Base-by-base conservation (phyloP, 1,140 invertebrate species). In the Drosophila takahashii region DNA sequence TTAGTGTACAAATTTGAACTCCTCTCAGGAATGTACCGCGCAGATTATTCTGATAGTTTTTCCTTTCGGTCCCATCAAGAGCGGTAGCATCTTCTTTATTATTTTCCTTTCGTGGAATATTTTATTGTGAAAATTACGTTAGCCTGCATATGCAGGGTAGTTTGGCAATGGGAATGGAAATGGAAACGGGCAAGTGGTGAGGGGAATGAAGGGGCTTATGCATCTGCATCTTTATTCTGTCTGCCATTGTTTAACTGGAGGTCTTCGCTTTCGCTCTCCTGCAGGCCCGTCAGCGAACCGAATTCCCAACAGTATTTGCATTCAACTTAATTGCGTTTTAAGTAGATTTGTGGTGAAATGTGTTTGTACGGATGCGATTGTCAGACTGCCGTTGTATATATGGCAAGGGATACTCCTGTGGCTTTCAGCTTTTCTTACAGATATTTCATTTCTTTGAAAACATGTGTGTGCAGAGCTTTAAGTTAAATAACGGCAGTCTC, bases 241-340 rank as follows among this genome's bases (percentile, higher is more conserved):
- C 51, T 72, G 45, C 39, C 70, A 81, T 87, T 86, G 81, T 86
- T 81, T 87, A 72, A 78, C 41, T 67, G 83, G 51, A 64, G 64
- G 78, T 56, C 36, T 29, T 58, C 45, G 52, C 36, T 32, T 54
- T 32, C 36, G 16, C 70, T 42, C 50, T 59, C 51, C 56, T 64
- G 60, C 29, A 47, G 47, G 54, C 77, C 62, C 42, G 48, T 56
- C 74, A 56, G 39, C 51, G 65, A 44, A 56, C 27, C 53, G 52
- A 64, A 52, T 75, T 62, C 58, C 67, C 72, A 74, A 50, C 72
- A 62, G 62, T 77, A 87, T 87, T 87, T 89, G 84, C 77, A 89
- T 87, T 84, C 79, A 87, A 87, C 83, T 89, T 87, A 87, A 87
- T 87, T 87, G 83, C 72, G 77, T 87, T 89, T 87, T 87, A 87